These are phyloP conservation scores for Prionailurus viverrinus DNA, from an alignment of 2,113 vertebrate species.

Conservation along the genomic window DNA sequence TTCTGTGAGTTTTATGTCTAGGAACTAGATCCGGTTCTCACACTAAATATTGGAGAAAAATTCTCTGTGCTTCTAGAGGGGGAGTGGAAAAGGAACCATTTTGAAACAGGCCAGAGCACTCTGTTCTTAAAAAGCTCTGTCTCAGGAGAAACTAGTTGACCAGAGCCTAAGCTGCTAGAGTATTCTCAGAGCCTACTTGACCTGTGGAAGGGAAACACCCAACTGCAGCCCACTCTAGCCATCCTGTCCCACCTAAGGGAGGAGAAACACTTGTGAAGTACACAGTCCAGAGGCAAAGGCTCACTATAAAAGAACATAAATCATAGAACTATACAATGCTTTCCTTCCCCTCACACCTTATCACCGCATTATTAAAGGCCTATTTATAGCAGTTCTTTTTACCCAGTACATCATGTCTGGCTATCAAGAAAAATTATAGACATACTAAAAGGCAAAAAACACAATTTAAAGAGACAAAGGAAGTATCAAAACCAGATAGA, in stretches of 20 bases:
- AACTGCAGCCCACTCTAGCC: background rate
- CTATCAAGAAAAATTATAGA: background rate
- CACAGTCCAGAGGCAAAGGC: background rate
- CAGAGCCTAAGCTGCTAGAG: background rate
- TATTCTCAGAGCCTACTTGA: background rate
- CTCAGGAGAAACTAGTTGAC: background rate
- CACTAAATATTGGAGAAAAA: background rate
- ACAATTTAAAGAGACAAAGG: background rate
- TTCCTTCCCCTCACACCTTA: background rate
- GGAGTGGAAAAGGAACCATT: background rate
- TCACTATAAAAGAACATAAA: background rate
- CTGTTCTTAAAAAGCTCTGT: background rate
- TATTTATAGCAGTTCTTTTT: background rate
- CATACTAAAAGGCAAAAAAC: constrained; percentile 30
- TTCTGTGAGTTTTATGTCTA: background rate
- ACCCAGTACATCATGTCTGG: background rate
- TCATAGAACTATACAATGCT: background rate
- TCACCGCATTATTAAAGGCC: background rate
- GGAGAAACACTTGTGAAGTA: background rate
- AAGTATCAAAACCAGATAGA: background rate
- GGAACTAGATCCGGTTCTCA: background rate
- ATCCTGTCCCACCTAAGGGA: background rate
- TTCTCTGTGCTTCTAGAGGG: background rate
- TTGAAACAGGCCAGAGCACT: background rate
- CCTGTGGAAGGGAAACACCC: background rate